phyloP scores from a whole-genome alignment of 2,888 invertebrate species.

The Ariolimax columbianus region DNA sequence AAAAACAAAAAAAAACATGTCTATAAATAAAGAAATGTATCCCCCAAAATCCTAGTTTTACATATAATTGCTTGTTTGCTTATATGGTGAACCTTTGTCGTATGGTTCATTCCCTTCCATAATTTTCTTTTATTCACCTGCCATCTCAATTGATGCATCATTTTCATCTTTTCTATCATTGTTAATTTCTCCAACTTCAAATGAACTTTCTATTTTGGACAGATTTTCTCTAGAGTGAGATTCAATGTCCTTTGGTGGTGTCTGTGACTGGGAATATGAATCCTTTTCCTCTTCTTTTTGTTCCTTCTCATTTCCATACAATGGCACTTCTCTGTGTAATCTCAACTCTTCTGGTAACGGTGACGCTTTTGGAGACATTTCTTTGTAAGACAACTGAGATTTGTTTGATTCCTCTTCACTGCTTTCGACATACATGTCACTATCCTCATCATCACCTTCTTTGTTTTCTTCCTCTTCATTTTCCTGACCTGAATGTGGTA shows the following conservation, averaged over 20 bases:
- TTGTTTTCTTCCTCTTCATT: conserved; percentile 62
- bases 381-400: conserved; percentile 75
- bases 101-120: no score
- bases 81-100: no score
- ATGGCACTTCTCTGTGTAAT: conserved; percentile 61
- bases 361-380: conserved; percentile 74
- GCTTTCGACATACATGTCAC: conserved; percentile 31
- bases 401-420: conserved; percentile 54
- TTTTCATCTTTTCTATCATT: conserved; percentile 3
- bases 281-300: conserved; percentile 12
- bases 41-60: no score
- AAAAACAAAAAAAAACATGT: no score
- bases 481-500: conserved; percentile 59
- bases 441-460: conserved; percentile 56
- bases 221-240: neutral
- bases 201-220: neutral
- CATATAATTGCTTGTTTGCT: no score
- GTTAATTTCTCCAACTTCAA: neutral
- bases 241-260: neutral
- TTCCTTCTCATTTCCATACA: conserved; percentile 52
- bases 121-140: neutral
- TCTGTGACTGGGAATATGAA: conserved; percentile 3
- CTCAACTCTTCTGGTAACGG: conserved; percentile 74
- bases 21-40: no score
- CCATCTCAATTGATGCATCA: neutral